A percentile compares a stretch with the other conserved stretches of the same genome.
phyloP scores from a whole-genome alignment of 23 tunicate genomes.

The Ciona savignyi region DNA sequence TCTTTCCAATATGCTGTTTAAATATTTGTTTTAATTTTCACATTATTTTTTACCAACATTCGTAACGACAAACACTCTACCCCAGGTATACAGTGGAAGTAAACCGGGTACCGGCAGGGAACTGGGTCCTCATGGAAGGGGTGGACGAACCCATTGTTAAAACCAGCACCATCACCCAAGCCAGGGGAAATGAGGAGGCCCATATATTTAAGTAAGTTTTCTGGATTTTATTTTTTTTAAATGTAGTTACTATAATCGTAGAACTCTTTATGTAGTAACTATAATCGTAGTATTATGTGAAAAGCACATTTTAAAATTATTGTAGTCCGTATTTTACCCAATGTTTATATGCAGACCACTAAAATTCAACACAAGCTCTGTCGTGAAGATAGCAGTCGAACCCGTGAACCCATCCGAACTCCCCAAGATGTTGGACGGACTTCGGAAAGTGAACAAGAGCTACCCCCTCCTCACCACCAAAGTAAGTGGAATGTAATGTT shows the following conservation, averaged over 20 bases:
- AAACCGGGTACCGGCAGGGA: slow-evolving; percentile 94
- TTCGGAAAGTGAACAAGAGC: slow-evolving; percentile 97
- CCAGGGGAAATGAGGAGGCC: slow-evolving; percentile 82
- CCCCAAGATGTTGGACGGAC: slow-evolving; percentile 97
- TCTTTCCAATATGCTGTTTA: no score
- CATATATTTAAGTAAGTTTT: slow-evolving; percentile 62
- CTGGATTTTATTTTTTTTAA: no score
- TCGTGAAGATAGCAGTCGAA: slow-evolving; percentile 95
- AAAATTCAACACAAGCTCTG: slow-evolving; percentile 89
- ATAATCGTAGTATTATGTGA: no score
- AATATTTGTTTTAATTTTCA: no score
- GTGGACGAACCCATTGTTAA: slow-evolving; percentile 94
- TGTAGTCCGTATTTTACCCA: not conserved
- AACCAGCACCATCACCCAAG: slow-evolving; percentile 90
- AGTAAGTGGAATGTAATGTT: no score
- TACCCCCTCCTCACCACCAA: slow-evolving; percentile 93
- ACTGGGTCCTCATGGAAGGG: slow-evolving; percentile 98
- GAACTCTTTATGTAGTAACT: no score
- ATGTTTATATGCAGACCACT: slow-evolving; percentile 52
- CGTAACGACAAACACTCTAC: no score
- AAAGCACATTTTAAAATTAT: no score
- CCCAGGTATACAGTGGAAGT: slow-evolving; percentile 90
- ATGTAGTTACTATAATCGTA: no score
- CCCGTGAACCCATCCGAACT: slow-evolving; percentile 98
- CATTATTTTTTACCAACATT: no score